Evolutionary conservation across 2,888 invertebrate species (phyloP).

Genomic region (Noctua janthe): DNA sequence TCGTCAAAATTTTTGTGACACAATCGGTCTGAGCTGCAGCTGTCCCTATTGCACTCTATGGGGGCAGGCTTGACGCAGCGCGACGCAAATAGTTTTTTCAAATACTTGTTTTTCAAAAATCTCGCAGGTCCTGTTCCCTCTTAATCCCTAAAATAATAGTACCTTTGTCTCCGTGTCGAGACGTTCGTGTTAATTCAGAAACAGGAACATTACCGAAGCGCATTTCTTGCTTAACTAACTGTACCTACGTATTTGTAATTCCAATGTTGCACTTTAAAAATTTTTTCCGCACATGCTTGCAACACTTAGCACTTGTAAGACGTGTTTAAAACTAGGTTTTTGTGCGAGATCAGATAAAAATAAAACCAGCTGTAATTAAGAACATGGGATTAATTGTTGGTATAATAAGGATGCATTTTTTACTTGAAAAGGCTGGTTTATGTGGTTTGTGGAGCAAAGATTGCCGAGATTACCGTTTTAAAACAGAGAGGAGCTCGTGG

Average conservation of each 20-base stretch:
- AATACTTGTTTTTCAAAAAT: no score
- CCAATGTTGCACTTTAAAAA: conserved; percentile 45
- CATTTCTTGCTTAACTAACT: neutral
- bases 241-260: conserved; percentile 50
- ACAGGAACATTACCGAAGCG: neutral
- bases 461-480: neutral
- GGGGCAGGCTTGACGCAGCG: no score
- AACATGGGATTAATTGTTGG: conserved; percentile 30
- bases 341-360: conserved; percentile 41
- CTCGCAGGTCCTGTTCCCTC: no score
- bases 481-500: no score
- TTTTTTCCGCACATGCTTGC: conserved; percentile 29
- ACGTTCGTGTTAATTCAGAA: neutral
- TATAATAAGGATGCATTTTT: conserved; percentile 26
- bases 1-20: no score
- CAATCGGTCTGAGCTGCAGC: no score
- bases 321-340: conserved; percentile 49
- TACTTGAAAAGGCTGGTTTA: conserved; percentile 1
- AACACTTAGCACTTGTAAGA: conserved; percentile 41
- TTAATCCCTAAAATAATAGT: no score
- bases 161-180: neutral
- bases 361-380: conserved; percentile 50
- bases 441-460: neutral
- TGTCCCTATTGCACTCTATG: no score
- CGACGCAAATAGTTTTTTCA: no score